Conservation (phyloP, 2,113 vertebrate genomes). For the Corythornis vintsioides region DNA sequence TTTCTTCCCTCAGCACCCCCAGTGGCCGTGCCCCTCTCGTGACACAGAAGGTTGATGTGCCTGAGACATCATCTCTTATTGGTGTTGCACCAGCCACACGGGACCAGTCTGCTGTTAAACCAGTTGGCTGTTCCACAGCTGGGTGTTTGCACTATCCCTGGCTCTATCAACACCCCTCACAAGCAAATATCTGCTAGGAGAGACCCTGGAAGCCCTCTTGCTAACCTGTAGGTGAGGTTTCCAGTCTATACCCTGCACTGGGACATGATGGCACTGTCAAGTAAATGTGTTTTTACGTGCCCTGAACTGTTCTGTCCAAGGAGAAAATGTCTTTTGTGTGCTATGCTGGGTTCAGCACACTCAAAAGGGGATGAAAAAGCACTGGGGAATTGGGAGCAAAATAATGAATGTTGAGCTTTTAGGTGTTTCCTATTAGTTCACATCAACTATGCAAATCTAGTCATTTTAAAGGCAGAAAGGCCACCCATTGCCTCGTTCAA, state of each 20-base stretch:
- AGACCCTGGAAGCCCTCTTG: background rate
- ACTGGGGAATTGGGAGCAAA: background rate
- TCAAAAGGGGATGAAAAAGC: background rate
- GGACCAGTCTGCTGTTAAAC: background rate
- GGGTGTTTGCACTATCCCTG: accelerated
- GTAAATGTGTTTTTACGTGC: background rate
- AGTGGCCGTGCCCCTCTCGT: accelerated
- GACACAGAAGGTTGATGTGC: background rate
- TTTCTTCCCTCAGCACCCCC: background rate
- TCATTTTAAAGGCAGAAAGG: background rate
- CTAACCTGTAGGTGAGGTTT: background rate
- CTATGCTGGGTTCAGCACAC: background rate
- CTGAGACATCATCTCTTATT: accelerated
- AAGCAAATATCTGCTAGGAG: accelerated
- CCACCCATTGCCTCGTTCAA: background rate
- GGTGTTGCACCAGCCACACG: background rate
- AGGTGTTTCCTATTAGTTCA: background rate
- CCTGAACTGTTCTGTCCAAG: background rate
- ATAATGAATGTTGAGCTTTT: background rate
- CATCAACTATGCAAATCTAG: accelerated
- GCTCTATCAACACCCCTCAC: background rate
- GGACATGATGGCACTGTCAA: background rate
- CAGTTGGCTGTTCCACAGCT: background rate
- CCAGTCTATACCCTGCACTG: accelerated
- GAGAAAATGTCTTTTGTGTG: background rate